phyloP scores from a whole-genome alignment of 1,140 invertebrate species.

The Sweltsa coloradensis region DNA sequence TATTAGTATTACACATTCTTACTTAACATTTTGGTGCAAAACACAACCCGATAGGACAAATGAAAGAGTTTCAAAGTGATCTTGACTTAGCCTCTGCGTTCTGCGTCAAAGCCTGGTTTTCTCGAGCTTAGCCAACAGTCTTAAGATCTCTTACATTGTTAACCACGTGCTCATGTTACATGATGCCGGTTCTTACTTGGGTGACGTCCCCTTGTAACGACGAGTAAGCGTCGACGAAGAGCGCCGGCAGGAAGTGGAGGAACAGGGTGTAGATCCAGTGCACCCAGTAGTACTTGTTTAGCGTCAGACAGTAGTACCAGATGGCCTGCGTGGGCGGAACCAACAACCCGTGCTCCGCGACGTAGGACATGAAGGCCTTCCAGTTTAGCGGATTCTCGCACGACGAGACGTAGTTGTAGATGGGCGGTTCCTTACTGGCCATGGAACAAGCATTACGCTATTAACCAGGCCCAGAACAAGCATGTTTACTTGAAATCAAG shows the following conservation, averaged over 20 bases:
- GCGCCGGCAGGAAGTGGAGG: conserved; percentile 16
- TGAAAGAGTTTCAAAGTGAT: too few species aligned
- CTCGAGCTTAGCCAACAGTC: too few species aligned
- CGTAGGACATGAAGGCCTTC: conserved; percentile 41
- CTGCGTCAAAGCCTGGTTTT: too few species aligned
- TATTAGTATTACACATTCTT: too few species aligned
- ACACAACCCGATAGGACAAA: too few species aligned
- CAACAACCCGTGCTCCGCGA: conserved; percentile 31
- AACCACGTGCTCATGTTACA: too few species aligned
- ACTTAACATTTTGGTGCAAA: too few species aligned
- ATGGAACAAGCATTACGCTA: conserved; percentile 20
- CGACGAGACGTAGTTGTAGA: conserved; percentile 61
- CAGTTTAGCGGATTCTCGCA: conserved; percentile 52
- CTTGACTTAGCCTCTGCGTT: too few species aligned
- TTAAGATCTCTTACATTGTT: too few species aligned
- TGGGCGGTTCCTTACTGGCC: conserved; percentile 35
- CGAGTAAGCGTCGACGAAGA: conserved; percentile 25
- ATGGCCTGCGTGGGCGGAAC: conserved; percentile 40
- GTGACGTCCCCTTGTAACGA: too few species aligned
- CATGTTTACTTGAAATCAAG: neutral
- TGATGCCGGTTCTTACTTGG: too few species aligned
- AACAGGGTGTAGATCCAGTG: conserved; percentile 19
- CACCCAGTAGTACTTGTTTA: conserved; percentile 1
- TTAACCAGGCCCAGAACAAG: neutral
- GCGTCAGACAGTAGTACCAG: conserved; percentile 15